A percentile compares a stretch with the other conserved stretches of the same genome.
These are phyloP conservation scores for Nothura maculosa DNA, from an alignment of 2,797 vertebrate genomes.

Conservation along the genomic window DNA sequence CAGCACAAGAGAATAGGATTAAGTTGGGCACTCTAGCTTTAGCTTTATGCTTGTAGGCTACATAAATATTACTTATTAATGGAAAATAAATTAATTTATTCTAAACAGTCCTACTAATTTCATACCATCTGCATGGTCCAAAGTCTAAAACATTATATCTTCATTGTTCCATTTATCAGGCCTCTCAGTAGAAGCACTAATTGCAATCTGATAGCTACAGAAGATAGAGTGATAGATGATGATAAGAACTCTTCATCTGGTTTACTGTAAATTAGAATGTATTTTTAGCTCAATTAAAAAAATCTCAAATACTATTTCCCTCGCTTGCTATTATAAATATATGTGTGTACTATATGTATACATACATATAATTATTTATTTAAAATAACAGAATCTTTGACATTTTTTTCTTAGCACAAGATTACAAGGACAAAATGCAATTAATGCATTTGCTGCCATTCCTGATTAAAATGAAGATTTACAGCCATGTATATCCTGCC, in stretches of 20 bases:
- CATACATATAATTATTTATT: constrained; percentile 58
- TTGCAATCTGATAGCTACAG: background rate
- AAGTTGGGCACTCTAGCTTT: background rate
- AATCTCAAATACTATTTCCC: constrained; percentile 42
- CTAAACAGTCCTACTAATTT: background rate
- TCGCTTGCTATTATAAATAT: constrained; percentile 1
- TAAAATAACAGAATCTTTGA: constrained; percentile 59
- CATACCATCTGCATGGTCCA: background rate
- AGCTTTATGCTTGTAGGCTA: background rate
- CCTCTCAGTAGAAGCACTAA: background rate
- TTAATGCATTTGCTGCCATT: constrained; percentile 50
- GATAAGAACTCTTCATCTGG: background rate
- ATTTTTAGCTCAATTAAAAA: background rate
- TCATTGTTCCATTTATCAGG: background rate
- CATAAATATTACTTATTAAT: background rate
- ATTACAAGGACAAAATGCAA: constrained; percentile 73
- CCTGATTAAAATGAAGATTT: constrained; percentile 33
- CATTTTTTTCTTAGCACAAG: constrained; percentile 68
- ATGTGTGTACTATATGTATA: no score
- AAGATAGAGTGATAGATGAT: background rate
- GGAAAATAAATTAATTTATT: background rate
- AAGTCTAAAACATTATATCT: background rate
- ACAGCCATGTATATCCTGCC: constrained; percentile 17
- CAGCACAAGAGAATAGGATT: background rate
- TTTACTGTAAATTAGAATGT: constrained; percentile 17